Evolutionary conservation across 2,888 invertebrate species (phyloP), one percentile per base, ranked within the genome.

Genomic region (Lasioglossum morio): DNA sequence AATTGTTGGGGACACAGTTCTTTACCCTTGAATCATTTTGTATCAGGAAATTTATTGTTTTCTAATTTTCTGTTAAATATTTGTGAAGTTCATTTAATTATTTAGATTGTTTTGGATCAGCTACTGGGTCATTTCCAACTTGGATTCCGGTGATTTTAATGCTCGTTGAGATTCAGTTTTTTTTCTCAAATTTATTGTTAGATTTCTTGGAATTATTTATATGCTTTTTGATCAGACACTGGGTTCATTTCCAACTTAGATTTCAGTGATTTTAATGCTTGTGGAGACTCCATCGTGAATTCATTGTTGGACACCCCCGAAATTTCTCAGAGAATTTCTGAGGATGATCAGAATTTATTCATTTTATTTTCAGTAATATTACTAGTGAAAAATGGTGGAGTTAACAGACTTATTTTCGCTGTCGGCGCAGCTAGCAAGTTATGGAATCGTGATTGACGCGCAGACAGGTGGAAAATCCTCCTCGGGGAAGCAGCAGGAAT

Each of bases 401-500:
- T n/a, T 40, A 40, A 40, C n/a, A 1, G 37, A 37, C 8, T 40
- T 37, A 10, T 69, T 40, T 12, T 34, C 23, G 37, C 34, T 16
- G 37, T 23, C 60, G 10, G 37, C 4, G 34, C n/a, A 30, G 19
- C 16, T 30, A 12, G 37, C 37, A 48, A 8, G 70, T 74, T 74
- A 46, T 57, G 14, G 34, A 23, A 16, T 16, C 2, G n/a, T n/a
- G 78, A 57, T 60, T 74, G 37, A 46, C 46, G 1, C 10, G 43
- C 43, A 75, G 43, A 76, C 57, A 82, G 74, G 43, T 23, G 77
- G 57, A 74, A 77, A 43, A 73, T 63, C 60, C 77, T 63, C 60
- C 77, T 79, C 34, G n/a, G 37, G 46, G 70, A 74, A 84, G 43
- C 75, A 72, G 63, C 27, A 40, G 60, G 30, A 69, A 60, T n/a